These are phyloP conservation scores for Fistularia tabacaria DNA, from an alignment of 2,797 vertebrate species.

Conservation along the genomic window DNA sequence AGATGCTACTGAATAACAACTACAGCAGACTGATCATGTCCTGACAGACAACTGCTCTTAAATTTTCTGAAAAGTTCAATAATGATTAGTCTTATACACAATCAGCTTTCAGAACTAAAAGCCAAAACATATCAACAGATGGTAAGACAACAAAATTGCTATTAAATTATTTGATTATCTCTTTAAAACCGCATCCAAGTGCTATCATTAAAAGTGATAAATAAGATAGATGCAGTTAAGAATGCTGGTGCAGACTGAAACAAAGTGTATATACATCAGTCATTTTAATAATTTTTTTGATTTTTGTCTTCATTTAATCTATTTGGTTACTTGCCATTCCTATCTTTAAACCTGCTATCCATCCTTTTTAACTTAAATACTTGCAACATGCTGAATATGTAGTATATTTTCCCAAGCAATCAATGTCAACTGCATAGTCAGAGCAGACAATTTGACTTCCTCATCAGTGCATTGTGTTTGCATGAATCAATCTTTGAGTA, in stretches of 20 bases:
- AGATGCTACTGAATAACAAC: conserved; percentile 20
- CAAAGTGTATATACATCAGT: too few species aligned
- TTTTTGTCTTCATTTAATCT: background rate
- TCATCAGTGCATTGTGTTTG: conserved; percentile 40
- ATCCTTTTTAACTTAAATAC: conserved; percentile 10
- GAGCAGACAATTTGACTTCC: conserved; percentile 42
- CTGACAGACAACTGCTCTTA: conserved; percentile 7
- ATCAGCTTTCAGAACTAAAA: conserved; percentile 21
- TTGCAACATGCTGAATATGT: conserved; percentile 18
- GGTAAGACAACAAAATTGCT: background rate
- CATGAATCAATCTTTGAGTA: conserved; percentile 49
- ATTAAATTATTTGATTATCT: too few species aligned
- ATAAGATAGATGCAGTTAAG: too few species aligned
- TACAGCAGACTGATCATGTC: conserved; percentile 12
- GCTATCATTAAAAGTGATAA: background rate
- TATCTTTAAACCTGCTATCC: conserved; percentile 13
- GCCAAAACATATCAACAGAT: conserved; percentile 6
- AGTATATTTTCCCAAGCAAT: conserved; percentile 24
- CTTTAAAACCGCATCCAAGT: background rate
- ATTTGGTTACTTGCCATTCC: conserved; percentile 1
- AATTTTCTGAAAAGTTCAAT: conserved; percentile 21
- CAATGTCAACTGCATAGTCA: conserved; percentile 30
- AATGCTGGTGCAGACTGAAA: background rate
- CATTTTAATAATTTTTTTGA: too few species aligned
- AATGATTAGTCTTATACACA: conserved; percentile 6